Percentiles rank a stretch among this genome's conserved stretches.
Conservation (phyloP, 2,113 vertebrate genomes). For the Microtus oregoni region DNA sequence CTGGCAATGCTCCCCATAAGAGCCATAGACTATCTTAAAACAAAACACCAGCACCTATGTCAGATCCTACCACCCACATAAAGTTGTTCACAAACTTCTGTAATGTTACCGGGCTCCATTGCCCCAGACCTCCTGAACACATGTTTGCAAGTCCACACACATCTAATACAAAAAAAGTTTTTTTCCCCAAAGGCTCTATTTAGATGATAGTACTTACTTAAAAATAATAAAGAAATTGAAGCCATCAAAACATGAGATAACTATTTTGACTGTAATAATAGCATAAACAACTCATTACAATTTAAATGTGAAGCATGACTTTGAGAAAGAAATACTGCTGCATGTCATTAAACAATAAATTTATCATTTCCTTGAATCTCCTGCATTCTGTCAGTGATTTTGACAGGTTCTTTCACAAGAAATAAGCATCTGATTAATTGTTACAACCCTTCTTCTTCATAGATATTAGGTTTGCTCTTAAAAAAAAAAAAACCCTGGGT, state of each 20-base stretch:
- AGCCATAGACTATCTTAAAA: not conserved
- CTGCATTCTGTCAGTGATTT: not conserved
- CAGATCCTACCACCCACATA: not conserved
- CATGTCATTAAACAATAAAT: not conserved
- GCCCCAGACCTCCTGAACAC: not conserved
- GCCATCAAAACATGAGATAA: conserved; percentile 3
- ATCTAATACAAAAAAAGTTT: not conserved
- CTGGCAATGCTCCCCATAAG: not conserved
- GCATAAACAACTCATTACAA: not conserved
- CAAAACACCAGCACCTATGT: not conserved
- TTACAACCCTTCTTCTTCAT: not conserved
- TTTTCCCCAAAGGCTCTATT: not conserved
- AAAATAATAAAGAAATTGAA: conserved; percentile 15
- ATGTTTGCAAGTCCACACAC: not conserved
- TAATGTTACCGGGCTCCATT: not conserved
- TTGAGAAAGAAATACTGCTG: conserved; percentile 11
- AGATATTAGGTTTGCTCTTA: not conserved
- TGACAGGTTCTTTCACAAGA: not conserved
- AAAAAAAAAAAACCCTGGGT: not conserved
- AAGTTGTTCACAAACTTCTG: not conserved
- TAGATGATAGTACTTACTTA: not conserved
- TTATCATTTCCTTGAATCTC: not conserved
- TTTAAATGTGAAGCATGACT: conserved; percentile 41
- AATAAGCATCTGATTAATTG: conserved; percentile 42
- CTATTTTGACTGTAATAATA: not conserved